Evolutionary conservation across 53 echinoderm and acorn worm genomes (phyloP), one percentile per base, ranked within the genome.

Genomic region (Zoroaster sp.): DNA sequence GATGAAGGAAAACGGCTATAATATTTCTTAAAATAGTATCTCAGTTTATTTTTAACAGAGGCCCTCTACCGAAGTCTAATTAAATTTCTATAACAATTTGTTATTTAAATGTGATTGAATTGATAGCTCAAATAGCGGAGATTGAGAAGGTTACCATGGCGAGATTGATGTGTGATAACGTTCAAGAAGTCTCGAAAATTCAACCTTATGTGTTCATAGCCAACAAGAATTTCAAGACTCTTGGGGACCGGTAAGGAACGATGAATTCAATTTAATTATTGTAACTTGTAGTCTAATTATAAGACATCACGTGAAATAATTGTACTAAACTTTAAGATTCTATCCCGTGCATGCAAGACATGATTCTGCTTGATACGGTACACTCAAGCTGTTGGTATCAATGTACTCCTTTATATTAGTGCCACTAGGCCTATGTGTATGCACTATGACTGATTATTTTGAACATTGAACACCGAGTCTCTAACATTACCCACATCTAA

Each of bases 111-210:
- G 45, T 25, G 3, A 9, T 59, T 59, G 2, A 23, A 25, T 59
- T 59, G 20, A 36, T 65, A 95, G 96, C 43, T 31, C 89, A 95
- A 69, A 76, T 95, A 31, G 13, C 53, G 14, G 87, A 88, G 75
- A 95, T 95, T 40, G 73, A 89, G 36, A 75, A 72, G 40, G 82
- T 91, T 59, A 87, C 90, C 12, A 55, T 95, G 92, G 86, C 96
- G 4, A 69, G 96, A 25, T 21, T 95, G 21, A 69, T 95, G 35
- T 95, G 96, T 34, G 90, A 94, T 45, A 95, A 91, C 21, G 33
- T 95, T 63, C 88, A 95, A 43, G 46, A 43, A 4, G 38, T 90
- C 3, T 47, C 67, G 1, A 33, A 39, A 4, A 92, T 95, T 72
- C 96, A 95, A 37, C 96, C 96, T 5, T 92, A 53, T 53, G 78